Conservation (phyloP, 2,888 invertebrate species). For the Patella depressa region DNA sequence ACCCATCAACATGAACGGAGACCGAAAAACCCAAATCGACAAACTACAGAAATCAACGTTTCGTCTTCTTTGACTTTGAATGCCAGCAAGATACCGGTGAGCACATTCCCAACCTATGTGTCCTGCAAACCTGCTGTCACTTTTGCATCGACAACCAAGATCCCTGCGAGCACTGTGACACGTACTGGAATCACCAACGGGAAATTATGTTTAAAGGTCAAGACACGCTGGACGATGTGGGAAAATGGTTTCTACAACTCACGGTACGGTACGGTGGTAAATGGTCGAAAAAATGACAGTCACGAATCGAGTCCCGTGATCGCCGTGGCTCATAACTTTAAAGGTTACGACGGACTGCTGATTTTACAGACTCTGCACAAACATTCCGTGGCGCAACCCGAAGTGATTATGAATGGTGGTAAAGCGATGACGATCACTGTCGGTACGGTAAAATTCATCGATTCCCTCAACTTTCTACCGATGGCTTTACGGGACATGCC, state of each 20-base stretch:
- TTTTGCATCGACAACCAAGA: neutral
- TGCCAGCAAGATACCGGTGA: neutral
- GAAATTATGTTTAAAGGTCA: neutral
- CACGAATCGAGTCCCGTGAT: neutral
- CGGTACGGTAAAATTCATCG: neutral
- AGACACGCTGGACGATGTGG: neutral
- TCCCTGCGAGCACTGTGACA: neutral
- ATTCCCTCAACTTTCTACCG: neutral
- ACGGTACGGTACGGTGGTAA: neutral
- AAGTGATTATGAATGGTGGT: neutral
- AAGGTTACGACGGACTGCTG: neutral
- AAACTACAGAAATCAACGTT: neutral
- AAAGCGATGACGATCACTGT: neutral
- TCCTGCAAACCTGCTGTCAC: neutral
- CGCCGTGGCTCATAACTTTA: neutral
- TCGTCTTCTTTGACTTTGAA: slow-evolving; percentile 1
- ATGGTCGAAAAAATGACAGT: neutral
- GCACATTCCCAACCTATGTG: neutral
- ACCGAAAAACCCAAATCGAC: neutral
- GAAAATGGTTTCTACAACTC: neutral
- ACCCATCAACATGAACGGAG: neutral
- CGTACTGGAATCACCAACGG: neutral
- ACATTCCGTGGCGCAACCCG: neutral
- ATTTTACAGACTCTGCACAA: neutral
- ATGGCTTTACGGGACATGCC: neutral